phyloP scores from a whole-genome alignment of 2,888 invertebrate species.

The Rotaria magnacalcarata region DNA sequence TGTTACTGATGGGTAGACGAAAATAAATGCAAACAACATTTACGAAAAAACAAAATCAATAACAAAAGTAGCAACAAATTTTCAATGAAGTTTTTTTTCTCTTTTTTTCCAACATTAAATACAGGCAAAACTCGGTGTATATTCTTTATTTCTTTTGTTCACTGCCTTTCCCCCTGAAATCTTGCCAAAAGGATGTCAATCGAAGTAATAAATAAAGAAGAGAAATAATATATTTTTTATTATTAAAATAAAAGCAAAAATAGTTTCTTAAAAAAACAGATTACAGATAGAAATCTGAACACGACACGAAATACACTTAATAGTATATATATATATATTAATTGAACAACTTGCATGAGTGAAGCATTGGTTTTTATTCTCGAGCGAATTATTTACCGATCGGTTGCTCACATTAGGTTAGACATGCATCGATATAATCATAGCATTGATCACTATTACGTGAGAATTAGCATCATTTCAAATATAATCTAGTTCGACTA shows the following conservation, averaged over 20 bases:
- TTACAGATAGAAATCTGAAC: too few relatives aligned
- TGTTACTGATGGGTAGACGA: conserved; percentile 23
- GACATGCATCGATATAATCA: background rate
- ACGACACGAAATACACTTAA: background rate
- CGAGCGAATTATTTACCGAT: background rate
- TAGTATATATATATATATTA: background rate
- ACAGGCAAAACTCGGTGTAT: background rate
- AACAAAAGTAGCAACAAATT: background rate
- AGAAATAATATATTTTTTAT: background rate
- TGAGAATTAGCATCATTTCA: background rate
- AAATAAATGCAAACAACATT: background rate
- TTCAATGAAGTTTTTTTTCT: background rate
- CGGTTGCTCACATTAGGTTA: background rate
- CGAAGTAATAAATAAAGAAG: background rate
- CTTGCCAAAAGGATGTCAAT: background rate
- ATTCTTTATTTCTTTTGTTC: conserved; percentile 8
- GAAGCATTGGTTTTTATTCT: background rate
- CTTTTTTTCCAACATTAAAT: background rate
- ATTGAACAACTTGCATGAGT: background rate
- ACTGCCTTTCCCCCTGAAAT: background rate
- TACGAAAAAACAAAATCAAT: background rate
- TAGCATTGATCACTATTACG: background rate
- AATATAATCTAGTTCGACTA: too few relatives aligned
- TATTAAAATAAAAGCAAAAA: background rate
- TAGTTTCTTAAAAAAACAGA: too few relatives aligned